phyloP scores from a whole-genome alignment of 2,113 vertebrate genomes.

The Oceanites oceanicus region DNA sequence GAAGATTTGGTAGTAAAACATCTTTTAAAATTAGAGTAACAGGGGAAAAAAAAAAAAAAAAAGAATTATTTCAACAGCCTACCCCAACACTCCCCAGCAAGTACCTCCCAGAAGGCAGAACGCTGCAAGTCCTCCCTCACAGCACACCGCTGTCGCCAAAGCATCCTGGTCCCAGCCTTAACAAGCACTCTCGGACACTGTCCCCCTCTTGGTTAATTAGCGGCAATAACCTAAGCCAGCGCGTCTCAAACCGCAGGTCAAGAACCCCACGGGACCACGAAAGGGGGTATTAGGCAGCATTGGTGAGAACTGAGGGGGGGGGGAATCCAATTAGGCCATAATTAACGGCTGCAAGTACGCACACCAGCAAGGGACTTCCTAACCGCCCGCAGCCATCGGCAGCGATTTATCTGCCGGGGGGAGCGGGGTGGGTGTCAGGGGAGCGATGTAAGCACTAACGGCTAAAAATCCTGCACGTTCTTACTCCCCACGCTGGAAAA shows the following conservation, averaged over 20 bases:
- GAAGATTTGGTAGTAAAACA: background rate
- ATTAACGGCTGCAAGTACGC: background rate
- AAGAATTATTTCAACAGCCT: background rate
- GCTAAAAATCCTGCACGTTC: background rate
- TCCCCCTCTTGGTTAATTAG: background rate
- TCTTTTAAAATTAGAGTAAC: background rate
- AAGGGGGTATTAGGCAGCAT: too few relatives aligned
- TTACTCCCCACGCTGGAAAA: background rate
- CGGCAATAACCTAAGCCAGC: background rate
- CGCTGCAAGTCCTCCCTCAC: background rate
- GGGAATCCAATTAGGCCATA: background rate
- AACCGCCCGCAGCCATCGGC: accelerated
- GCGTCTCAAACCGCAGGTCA: background rate
- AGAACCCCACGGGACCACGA: background rate
- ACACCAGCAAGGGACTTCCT: background rate
- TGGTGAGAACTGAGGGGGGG: background rate
- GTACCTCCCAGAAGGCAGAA: background rate
- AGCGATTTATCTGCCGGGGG: accelerated
- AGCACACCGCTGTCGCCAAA: background rate
- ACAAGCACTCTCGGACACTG: accelerated
- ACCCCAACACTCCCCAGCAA: background rate
- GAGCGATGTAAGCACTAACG: background rate
- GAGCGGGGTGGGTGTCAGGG: background rate
- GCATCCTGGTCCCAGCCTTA: background rate
- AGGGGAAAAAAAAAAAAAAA: background rate